Conservation (phyloP, 2,113 vertebrate genomes). For the Apteryx owenii region DNA sequence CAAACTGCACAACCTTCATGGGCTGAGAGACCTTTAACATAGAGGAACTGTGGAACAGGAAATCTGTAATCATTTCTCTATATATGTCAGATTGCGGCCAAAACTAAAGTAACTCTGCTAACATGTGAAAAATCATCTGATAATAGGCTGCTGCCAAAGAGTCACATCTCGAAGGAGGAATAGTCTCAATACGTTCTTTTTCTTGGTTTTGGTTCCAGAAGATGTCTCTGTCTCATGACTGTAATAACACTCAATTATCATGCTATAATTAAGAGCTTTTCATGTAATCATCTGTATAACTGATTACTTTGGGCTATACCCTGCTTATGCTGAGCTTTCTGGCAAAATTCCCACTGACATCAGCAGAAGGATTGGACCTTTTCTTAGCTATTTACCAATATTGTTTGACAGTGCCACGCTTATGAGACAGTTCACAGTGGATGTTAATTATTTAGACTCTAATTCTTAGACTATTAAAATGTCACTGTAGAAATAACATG, state of each 20-base stretch:
- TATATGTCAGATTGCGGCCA: not conserved
- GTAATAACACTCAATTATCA: constrained; percentile 51
- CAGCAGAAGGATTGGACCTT: constrained; percentile 5
- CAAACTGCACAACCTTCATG: rapidly evolving
- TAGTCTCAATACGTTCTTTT: not conserved
- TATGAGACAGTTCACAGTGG: not conserved
- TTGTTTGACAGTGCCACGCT: not conserved
- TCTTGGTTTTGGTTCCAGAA: constrained; percentile 53
- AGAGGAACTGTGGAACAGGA: constrained; percentile 35
- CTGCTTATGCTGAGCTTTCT: constrained; percentile 40
- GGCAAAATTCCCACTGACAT: constrained; percentile 29
- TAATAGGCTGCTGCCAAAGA: not conserved
- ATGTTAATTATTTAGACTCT: constrained; percentile 18
- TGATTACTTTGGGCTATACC: constrained; percentile 55
- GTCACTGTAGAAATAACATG: not conserved
- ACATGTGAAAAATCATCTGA: constrained; percentile 37
- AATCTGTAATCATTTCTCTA: not conserved
- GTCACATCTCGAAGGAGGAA: not conserved
- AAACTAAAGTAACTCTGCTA: constrained; percentile 12
- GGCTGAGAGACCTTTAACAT: not conserved
- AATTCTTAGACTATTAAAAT: constrained; percentile 24
- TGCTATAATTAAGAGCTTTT: constrained; percentile 66
- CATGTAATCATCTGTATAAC: constrained; percentile 45
- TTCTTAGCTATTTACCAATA: not conserved
- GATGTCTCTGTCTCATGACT: constrained; percentile 48